Evolutionary conservation across 2,888 invertebrate species (phyloP), one percentile per base, ranked within the genome.

Genomic region (Drosophila helvetica): DNA sequence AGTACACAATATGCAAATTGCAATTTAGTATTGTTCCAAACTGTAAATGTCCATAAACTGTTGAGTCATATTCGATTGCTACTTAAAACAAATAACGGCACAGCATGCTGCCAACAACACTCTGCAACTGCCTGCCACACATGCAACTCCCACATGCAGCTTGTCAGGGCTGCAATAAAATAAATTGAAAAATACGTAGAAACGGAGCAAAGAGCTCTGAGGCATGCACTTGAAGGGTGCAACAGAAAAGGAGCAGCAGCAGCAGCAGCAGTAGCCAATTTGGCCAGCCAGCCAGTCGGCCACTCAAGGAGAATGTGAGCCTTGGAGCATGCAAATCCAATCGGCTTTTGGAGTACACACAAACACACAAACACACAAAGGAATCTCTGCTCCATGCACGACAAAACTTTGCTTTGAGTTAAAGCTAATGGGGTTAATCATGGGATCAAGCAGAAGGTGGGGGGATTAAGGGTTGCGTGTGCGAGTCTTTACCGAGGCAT

Each of bases 401-500:
- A 33, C 33, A 33, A 1, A 12, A 5, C 33, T 33, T 33, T 33
- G 33, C 12, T 33, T 15, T 33, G 33, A 4, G 5, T 33, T 15
- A 33, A 5, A 1, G 33, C 12, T 12, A 12, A 33, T 33, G 33
- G 33, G 33, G 12, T 15, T 33, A 33, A 33, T 33, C 12, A 5
- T 4, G 33, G 33, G 12, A 33, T 33, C 1, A 33, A 33, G 5
- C 33, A 3, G 30, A 4, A 1, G 12, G 12, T 4, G 33, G 33
- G 3, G 30, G 8, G 27, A 2, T 12, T 33, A 33, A 33, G n/a
- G n/a, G n/a, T 19, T 9, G n/a, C 9, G 17, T 18, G 33, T 52
- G 17, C 33, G 17, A 18, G 17, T 48, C 61, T 88, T 90, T 90
- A 90, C 89, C 90, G 90, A 86, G 90, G 86, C 80, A 92, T 89